These are phyloP conservation scores for Ranitomeya imitator DNA, from an alignment of 2,113 vertebrate genomes.

Conservation along the genomic window DNA sequence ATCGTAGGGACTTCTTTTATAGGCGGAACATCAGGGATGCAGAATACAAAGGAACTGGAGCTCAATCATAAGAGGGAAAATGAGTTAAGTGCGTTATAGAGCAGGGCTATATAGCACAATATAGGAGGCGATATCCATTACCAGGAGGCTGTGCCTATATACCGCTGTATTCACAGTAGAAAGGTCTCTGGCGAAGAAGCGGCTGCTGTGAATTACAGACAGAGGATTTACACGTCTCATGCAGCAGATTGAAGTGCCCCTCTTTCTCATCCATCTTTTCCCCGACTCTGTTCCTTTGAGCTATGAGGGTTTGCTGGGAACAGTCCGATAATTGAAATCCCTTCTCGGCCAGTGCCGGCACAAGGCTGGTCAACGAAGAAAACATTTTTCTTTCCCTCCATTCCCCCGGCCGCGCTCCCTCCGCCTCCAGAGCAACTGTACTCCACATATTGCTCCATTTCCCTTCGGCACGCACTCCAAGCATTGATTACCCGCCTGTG, in stretches of 20 bases:
- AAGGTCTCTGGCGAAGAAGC: conserved; percentile 22
- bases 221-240: conserved; percentile 46
- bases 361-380: conserved; percentile 60
- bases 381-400: conserved; percentile 59
- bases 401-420: conserved; percentile 41
- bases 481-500: conserved; percentile 62
- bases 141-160: not conserved
- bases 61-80: not conserved
- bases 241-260: conserved; percentile 58
- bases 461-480: conserved; percentile 59
- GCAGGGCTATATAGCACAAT: conserved; percentile 4
- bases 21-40: not conserved
- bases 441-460: conserved; percentile 54
- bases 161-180: conserved; percentile 35
- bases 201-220: conserved; percentile 46
- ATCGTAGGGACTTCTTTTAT: not conserved
- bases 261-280: conserved; percentile 58
- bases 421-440: conserved; percentile 45
- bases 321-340: conserved; percentile 63
- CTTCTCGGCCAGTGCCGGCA: conserved; percentile 46
- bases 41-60: not conserved
- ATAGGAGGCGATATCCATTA: conserved; percentile 9
- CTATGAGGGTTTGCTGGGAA: conserved; percentile 54
- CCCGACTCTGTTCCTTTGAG: conserved; percentile 52
- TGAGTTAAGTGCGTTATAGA: not conserved